phyloP scores from a whole-genome alignment of 2,797 vertebrate genomes.

The Taeniopygia guttata region DNA sequence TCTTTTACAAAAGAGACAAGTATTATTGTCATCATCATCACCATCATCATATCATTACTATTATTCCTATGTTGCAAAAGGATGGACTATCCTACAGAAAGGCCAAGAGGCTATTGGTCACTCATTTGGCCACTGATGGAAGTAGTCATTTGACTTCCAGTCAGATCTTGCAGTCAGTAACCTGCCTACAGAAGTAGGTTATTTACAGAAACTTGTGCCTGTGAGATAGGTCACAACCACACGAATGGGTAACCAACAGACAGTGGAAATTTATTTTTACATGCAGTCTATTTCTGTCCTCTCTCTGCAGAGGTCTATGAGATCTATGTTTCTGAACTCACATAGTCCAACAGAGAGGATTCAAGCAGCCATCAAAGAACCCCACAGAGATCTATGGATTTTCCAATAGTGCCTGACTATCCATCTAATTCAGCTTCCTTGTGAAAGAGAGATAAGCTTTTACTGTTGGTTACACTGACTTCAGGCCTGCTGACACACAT shows the following conservation, averaged over 20 bases:
- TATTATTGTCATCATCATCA: background rate
- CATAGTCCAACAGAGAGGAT: background rate
- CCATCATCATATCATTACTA: rapidly evolving
- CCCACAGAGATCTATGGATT: background rate
- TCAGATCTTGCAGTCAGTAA: background rate
- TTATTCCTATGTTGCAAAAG: background rate
- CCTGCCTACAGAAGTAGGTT: background rate
- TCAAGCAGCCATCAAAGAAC: background rate
- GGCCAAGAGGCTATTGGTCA: background rate
- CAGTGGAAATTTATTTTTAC: background rate
- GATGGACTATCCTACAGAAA: background rate
- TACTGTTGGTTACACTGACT: background rate
- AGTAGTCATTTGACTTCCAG: background rate
- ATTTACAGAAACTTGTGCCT: background rate
- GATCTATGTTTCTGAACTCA: background rate
- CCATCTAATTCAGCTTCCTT: background rate
- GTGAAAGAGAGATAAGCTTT: background rate
- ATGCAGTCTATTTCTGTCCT: background rate
- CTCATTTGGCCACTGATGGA: background rate
- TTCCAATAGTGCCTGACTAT: background rate
- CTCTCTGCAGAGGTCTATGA: background rate
- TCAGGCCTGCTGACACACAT: background rate
- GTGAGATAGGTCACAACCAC: background rate
- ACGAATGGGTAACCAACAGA: background rate
- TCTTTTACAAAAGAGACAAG: background rate